Percentiles rank a stretch among this genome's conserved stretches.
Evolutionary conservation across 2,797 vertebrate species (phyloP).

Genomic region (Taenioides sp.): DNA sequence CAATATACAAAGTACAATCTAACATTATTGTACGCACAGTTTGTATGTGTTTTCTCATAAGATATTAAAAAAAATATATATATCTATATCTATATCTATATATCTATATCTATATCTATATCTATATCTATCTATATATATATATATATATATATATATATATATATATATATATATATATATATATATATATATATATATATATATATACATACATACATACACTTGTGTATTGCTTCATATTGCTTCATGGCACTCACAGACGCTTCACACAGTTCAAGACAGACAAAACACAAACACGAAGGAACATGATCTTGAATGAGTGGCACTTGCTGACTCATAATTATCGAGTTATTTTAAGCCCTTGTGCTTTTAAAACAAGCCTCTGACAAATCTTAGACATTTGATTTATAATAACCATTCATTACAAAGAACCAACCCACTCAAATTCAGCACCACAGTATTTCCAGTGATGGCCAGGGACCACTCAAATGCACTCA

Average conservation of each 20-base stretch:
- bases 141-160: too few relatives aligned
- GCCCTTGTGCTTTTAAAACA: constrained; percentile 61
- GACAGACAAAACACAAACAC: too few relatives aligned
- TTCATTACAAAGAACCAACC: constrained; percentile 54
- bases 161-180: too few relatives aligned
- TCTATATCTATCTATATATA: too few relatives aligned
- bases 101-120: too few relatives aligned
- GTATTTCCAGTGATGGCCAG: constrained; percentile 9
- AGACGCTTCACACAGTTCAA: too few relatives aligned
- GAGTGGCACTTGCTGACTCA: constrained; percentile 72
- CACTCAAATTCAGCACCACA: constrained; percentile 26
- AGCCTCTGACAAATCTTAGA: constrained; percentile 66
- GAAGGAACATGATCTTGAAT: constrained; percentile 42
- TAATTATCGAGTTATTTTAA: constrained; percentile 75
- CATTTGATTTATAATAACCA: constrained; percentile 69
- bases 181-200: too few relatives aligned
- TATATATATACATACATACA: too few relatives aligned
- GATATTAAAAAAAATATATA: too few relatives aligned
- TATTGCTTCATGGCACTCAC: too few relatives aligned
- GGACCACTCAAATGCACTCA: constrained; percentile 10
- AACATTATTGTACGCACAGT: constrained; percentile 66
- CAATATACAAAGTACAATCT: constrained; percentile 68
- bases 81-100: too few relatives aligned
- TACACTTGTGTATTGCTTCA: too few relatives aligned
- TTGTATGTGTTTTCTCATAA: constrained; percentile 63